Evolutionary conservation across 2,797 vertebrate species (phyloP).

Genomic region (Sciurus vulgaris): DNA sequence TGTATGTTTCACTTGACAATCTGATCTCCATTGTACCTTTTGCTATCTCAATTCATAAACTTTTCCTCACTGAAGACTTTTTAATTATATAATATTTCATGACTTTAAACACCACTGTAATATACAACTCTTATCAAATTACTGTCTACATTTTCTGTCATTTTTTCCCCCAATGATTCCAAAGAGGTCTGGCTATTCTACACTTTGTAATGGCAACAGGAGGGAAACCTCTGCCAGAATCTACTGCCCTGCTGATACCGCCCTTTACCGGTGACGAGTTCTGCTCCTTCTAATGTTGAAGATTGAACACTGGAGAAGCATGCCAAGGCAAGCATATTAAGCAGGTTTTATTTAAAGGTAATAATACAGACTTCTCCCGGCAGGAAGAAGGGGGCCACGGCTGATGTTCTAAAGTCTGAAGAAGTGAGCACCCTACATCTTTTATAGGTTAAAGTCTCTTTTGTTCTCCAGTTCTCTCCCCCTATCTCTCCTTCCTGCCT

Average conservation of each 20-base stretch:
- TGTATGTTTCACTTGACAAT: background rate
- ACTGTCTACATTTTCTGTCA: background rate
- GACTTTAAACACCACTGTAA: constrained; percentile 8
- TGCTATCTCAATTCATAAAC: constrained; percentile 3
- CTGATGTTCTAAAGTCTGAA: too few relatives aligned
- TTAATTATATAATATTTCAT: constrained; percentile 41
- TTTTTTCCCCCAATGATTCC: constrained; percentile 11
- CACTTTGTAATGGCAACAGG: background rate
- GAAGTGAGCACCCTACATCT: too few relatives aligned
- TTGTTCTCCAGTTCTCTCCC: too few relatives aligned
- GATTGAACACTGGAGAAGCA: too few relatives aligned
- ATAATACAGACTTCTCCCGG: too few relatives aligned
- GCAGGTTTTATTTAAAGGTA: too few relatives aligned
- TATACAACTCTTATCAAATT: background rate
- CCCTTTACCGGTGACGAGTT: too few relatives aligned
- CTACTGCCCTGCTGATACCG: background rate
- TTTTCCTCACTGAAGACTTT: constrained; percentile 27
- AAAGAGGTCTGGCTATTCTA: background rate
- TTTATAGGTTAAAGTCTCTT: too few relatives aligned
- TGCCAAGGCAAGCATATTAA: too few relatives aligned
- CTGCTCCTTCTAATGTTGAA: too few relatives aligned
- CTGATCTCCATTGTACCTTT: background rate
- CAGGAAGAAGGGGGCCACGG: too few relatives aligned
- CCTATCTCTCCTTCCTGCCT: too few relatives aligned
- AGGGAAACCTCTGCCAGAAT: background rate